Base-by-base conservation (phyloP, 2,888 invertebrate genomes). In the Ornithoptera priamus region DNA sequence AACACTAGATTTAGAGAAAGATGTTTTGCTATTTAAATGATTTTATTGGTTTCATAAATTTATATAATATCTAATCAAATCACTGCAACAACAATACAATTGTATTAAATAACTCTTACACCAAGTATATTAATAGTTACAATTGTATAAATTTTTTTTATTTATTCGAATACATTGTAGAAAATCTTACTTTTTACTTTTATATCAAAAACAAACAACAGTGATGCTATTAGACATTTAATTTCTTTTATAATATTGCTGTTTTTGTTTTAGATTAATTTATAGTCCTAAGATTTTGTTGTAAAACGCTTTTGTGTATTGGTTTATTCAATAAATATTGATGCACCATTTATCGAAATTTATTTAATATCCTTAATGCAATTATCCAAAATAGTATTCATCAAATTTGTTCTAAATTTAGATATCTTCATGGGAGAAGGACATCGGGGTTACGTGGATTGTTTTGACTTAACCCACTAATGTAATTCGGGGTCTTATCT, bases 131-230 rank as follows among this genome's bases (percentile, higher is more conserved):
- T 46, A 46, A 46, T 46, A 46, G 15, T 46, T 46, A 46, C 46
- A 4, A 46, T 15, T 12, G 15, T 46, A 30, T 46, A n/a, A 5
- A 6, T 53, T 53, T 53, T 53, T 18, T 53, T 18, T 7, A 1
- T 53, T 5, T n/a, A 1, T 53, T 0, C 18, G 6, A n/a, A 5
- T 18, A n/a, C 7, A n/a, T 53, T 53, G 0, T 4, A 18, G n/a
- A 53, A 53, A 53, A 53, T 18, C 53, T 53, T 53, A 53, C 18
- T n/a, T 53, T 53, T 53, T 53, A 53, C 53, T n/a, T 53, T 53
- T 53, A n/a, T 53, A 53, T 53, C 53, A 18, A 53, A 4, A 53
- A 53, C 53, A 53, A 53, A 53, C 12, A 12, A 12, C n/a, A 53
- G 53, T 53, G n/a, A n/a, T n/a, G n/a, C 53, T n/a, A 12, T 53